A percentile compares a stretch with the other conserved stretches of the same genome.
Evolutionary conservation across 1,140 invertebrate species (phyloP).

Genomic region (Araneus ventricosus): DNA sequence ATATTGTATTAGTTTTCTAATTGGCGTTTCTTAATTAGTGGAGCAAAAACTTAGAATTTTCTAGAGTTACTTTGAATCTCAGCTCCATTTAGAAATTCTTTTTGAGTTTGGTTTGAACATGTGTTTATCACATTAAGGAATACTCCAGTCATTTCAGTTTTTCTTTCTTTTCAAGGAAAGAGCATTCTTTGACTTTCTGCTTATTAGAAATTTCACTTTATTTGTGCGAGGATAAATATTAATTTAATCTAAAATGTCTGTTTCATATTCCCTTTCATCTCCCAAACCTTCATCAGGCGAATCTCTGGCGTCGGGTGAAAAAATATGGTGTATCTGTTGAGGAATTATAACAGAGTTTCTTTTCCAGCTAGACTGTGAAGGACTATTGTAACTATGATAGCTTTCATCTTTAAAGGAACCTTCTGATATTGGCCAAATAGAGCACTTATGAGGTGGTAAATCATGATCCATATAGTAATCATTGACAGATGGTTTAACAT

Average conservation of each 20-base stretch:
- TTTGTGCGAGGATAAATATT: background rate
- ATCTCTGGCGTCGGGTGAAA: constrained; percentile 77
- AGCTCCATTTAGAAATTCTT: background rate
- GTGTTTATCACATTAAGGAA: background rate
- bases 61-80: constrained; percentile 11
- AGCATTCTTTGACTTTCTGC: background rate
- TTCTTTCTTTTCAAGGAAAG: background rate
- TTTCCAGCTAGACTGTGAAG: constrained; percentile 73
- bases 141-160: background rate
- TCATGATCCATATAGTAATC: constrained; percentile 69
- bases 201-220: background rate
- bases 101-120: background rate
- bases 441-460: constrained; percentile 68
- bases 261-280: constrained; percentile 77
- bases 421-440: constrained; percentile 71
- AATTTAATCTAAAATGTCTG: constrained; percentile 76
- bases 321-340: constrained; percentile 74
- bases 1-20: background rate
- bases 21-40: background rate
- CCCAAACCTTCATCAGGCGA: constrained; percentile 78
- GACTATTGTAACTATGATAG: constrained; percentile 74
- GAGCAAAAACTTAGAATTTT: background rate
- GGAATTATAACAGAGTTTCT: constrained; percentile 70
- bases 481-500: constrained; percentile 61
- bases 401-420: constrained; percentile 75